Evolutionary conservation across 1,140 invertebrate genomes (phyloP), one percentile per base, ranked within the genome.

Genomic region (Diabrotica virgifera): DNA sequence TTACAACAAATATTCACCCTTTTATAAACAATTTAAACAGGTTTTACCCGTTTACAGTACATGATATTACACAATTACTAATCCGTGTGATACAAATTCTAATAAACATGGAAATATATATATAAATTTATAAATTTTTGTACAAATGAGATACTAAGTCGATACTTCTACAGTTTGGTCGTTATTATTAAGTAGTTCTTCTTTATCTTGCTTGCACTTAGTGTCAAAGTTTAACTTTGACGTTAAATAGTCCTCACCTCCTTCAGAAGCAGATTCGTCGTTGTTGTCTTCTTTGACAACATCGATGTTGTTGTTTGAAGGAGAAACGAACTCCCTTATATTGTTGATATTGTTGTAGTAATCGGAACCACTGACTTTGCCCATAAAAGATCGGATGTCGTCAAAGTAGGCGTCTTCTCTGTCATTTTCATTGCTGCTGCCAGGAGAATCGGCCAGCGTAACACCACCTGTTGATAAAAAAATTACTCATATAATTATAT

Each of bases 361-460:
- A 7, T 79, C 69, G 0, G 60, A 6, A 0, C 75, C 74, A 63
- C 88, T 89, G 2, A 93, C 90, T 72, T 93, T 92, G 0, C 91
- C 92, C 85, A 95, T 94, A 76, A 95, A 95, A 6, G 87, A 90
- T 8, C 93, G 82, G 50, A 96, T 95, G 67, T 96, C 93, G 71
- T 94, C 91, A 73, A 94, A 94, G 71, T 90, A 92, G 0, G 89
- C 83, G 66, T 95, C 93, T 65, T 95, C 90, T 6, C 92, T 84
- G 64, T 93, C 90, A 46, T 92, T 91, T 70, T 90, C 90, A 65
- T 89, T 90, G 13, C 89, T 91, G 63, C 89, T 90, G 3, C 84
- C 84, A 0, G 90, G 88, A 0, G 90, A 93, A 75, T 93, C 92
- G 7, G 89, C 88, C 0, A 86, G 83, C 0, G 89, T 85, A 37